These are phyloP conservation scores for Aphidius gifuensis DNA, from an alignment of 1,140 invertebrate genomes.

Conservation along the genomic window DNA sequence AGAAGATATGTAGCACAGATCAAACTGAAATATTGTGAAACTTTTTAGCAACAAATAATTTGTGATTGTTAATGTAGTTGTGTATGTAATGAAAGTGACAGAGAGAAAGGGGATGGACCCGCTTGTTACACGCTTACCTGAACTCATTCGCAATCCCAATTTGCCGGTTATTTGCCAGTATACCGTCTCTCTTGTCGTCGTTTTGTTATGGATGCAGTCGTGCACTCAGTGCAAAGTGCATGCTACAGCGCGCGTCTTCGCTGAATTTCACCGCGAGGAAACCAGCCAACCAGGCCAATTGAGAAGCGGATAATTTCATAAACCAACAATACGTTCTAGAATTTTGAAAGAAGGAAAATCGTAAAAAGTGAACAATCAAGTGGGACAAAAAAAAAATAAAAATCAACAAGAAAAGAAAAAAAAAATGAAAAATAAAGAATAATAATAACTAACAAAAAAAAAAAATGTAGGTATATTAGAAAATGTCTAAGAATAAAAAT, in stretches of 20 bases:
- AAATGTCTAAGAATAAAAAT: no score
- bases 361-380: slow-evolving; percentile 21
- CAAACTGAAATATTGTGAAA: neutral
- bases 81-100: no score
- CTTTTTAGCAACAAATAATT: neutral
- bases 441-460: slow-evolving; percentile 3
- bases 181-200: slow-evolving; percentile 7
- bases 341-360: slow-evolving; percentile 24
- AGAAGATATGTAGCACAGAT: no score
- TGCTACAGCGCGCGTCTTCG: slow-evolving; percentile 16
- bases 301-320: slow-evolving; percentile 37
- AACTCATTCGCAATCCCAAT: slow-evolving; percentile 13
- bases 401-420: slow-evolving; percentile 20
- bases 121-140: slow-evolving; percentile 2
- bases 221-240: slow-evolving; percentile 10
- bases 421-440: slow-evolving; percentile 21
- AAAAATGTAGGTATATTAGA: neutral
- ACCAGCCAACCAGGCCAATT: slow-evolving; percentile 38
- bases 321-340: slow-evolving; percentile 35
- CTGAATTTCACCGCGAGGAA: slow-evolving; percentile 11
- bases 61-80: no score
- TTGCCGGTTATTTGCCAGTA: slow-evolving; percentile 2
- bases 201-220: neutral
- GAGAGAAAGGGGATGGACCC: neutral
- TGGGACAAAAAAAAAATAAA: slow-evolving; percentile 26